Evolutionary conservation across 2,888 invertebrate species (phyloP).

Genomic region (Atethmia centrago): DNA sequence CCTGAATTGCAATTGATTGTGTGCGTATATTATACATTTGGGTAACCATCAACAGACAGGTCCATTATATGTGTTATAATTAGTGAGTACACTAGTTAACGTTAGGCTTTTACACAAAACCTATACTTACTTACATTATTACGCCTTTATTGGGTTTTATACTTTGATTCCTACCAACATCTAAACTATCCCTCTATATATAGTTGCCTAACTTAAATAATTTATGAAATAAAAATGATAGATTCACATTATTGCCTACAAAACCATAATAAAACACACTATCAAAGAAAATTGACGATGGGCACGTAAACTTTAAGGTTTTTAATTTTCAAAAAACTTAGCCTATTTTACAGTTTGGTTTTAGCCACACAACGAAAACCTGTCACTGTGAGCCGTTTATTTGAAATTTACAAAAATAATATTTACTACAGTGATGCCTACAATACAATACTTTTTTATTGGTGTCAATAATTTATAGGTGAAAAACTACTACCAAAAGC

Average conservation of each 20-base stretch:
- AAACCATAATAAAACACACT: neutral
- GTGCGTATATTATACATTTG: neutral
- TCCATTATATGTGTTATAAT: neutral
- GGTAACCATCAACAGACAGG: neutral
- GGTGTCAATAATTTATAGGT: neutral
- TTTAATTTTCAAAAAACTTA: neutral
- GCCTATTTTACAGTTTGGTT: neutral
- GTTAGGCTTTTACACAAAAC: neutral
- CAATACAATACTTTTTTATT: neutral
- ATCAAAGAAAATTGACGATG: neutral
- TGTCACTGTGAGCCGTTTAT: neutral
- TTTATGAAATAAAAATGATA: neutral
- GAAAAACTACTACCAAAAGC: constrained; percentile 6
- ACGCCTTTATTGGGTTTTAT: neutral
- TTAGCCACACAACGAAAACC: neutral
- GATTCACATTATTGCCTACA: neutral
- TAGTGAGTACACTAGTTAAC: neutral
- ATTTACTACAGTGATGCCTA: neutral
- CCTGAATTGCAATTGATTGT: neutral
- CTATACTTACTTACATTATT: too few relatives aligned
- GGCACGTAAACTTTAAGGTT: neutral
- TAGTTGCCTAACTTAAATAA: neutral
- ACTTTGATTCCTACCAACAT: neutral
- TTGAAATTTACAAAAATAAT: neutral
- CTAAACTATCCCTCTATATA: neutral